A percentile compares a stretch with the other conserved stretches of the same genome.
phyloP scores from a whole-genome alignment of 2,888 invertebrate species.

The Volucella bombylans region DNA sequence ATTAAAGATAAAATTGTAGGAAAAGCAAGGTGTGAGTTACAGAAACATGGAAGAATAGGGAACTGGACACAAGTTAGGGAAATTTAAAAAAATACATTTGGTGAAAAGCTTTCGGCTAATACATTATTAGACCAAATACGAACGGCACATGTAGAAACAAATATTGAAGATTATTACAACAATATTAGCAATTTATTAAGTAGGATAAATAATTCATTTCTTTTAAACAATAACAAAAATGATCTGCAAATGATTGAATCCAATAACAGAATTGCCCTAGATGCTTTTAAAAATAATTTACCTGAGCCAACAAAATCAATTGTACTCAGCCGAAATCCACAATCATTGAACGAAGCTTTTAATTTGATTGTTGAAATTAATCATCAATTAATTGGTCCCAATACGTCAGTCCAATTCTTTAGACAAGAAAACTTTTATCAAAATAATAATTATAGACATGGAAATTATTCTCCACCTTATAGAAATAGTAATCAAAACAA shows the following conservation, averaged over 20 bases:
- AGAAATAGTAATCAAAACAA: no score
- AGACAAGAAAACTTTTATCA: neutral
- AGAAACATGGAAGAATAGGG: slow-evolving; percentile 33
- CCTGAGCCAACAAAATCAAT: slow-evolving; percentile 40
- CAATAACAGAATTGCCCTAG: slow-evolving; percentile 36
- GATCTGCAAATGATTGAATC: slow-evolving; percentile 19
- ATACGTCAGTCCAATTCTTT: slow-evolving; percentile 1
- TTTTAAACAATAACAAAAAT: slow-evolving; percentile 4
- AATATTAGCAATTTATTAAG: slow-evolving; percentile 25
- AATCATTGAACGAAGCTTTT: slow-evolving; percentile 25
- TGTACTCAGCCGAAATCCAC: slow-evolving; percentile 25
- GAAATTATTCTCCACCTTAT: no score
- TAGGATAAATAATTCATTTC: slow-evolving; percentile 7
- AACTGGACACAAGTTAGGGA: no score
- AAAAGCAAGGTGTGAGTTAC: slow-evolving; percentile 27
- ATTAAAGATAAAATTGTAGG: slow-evolving; percentile 41
- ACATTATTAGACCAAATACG: slow-evolving; percentile 33
- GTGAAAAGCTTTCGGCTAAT: slow-evolving; percentile 21
- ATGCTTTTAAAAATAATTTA: slow-evolving; percentile 43
- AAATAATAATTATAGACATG: no score
- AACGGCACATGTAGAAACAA: slow-evolving; percentile 20
- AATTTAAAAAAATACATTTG: no score
- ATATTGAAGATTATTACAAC: slow-evolving; percentile 45
- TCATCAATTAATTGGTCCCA: slow-evolving; percentile 9
- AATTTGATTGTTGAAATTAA: slow-evolving; percentile 25